Evolutionary conservation across 2,797 vertebrate species (phyloP), one percentile per base, ranked within the genome.

Genomic region (Moxostoma hubbsi): DNA sequence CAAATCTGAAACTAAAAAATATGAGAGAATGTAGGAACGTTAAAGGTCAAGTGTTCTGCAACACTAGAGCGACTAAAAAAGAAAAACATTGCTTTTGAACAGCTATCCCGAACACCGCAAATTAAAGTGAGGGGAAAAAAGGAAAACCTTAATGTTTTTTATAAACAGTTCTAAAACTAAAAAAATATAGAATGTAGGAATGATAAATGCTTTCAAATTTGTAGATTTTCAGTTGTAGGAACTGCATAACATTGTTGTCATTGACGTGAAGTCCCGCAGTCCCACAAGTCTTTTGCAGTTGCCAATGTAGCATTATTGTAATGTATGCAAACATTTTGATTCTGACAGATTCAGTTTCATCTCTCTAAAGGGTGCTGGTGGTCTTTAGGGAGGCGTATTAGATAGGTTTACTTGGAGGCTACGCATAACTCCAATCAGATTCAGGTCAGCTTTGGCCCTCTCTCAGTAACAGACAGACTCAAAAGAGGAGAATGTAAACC

Each of bases 401-500:
- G 85, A 81, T 76, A 59, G 69, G 87, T 80, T 81, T 51, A 82
- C 68, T 77, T 54, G 12, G 49, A 79, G 67, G 65, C 59, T 77
- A 77, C 50, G 83, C 74, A 83, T 86, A 85, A 89, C 88, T 89
- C 75, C 81, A 92, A 92, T 93, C 90, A 92, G 82, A 86, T 77
- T 82, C 81, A 84, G 59, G 82, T 77, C 7, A 11, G 75, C 84
- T 73, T 2, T 67, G 78, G 84, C 61, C 15, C 82, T 84, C 57
- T 49, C 70, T 59, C 81, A 79, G 65, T 82, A 90, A 79, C 79
- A 82, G 83, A 82, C 73, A 68, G 85, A 86, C 83, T 88, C 85
- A 85, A 86, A 89, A 87, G 82, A 62, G 67, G 43, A 82, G 89
- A 92, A 94, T 86, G 82, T 84, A 90, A 91, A 90, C 86, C 90